Evolutionary conservation across 2,113 vertebrate species (phyloP).

Genomic region (Hyla sarda): DNA sequence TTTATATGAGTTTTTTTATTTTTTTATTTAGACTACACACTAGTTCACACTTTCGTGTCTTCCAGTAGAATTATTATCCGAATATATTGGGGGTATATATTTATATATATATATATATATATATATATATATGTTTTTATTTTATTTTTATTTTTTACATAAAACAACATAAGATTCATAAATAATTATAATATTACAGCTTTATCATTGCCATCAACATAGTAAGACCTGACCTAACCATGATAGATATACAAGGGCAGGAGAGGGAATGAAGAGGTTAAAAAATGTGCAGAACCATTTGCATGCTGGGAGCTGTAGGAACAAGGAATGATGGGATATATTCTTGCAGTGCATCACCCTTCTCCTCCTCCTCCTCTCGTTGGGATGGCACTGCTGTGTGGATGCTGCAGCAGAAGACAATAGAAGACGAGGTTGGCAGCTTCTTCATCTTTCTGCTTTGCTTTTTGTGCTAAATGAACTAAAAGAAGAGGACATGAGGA

Average conservation of each 20-base stretch:
- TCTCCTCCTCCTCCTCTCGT: slow-evolving; percentile 34
- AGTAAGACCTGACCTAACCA: background rate
- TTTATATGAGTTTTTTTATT: background rate
- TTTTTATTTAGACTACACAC: background rate
- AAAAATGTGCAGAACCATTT: slow-evolving; percentile 3
- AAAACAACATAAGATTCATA: too few species aligned
- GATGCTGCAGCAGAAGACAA: background rate
- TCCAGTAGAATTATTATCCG: too few species aligned
- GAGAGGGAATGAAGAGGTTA: slow-evolving; percentile 24
- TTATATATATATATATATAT: too few species aligned
- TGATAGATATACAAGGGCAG: background rate
- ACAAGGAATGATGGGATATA: slow-evolving; percentile 47
- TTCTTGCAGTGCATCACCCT: slow-evolving; percentile 16
- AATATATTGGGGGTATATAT: too few species aligned
- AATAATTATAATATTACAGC: background rate
- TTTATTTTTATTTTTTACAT: background rate
- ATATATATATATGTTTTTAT: too few species aligned
- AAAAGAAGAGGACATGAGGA: background rate
- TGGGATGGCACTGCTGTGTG: background rate
- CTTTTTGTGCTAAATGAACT: background rate
- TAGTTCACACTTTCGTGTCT: background rate
- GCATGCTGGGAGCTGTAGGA: slow-evolving; percentile 55
- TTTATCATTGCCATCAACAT: background rate
- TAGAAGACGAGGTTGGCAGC: background rate
- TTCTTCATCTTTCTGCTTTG: background rate